Percentiles rank a stretch among this genome's conserved stretches.
These are phyloP conservation scores for Cerceris ruficornis DNA, from an alignment of 2,888 invertebrate species.

Conservation along the genomic window DNA sequence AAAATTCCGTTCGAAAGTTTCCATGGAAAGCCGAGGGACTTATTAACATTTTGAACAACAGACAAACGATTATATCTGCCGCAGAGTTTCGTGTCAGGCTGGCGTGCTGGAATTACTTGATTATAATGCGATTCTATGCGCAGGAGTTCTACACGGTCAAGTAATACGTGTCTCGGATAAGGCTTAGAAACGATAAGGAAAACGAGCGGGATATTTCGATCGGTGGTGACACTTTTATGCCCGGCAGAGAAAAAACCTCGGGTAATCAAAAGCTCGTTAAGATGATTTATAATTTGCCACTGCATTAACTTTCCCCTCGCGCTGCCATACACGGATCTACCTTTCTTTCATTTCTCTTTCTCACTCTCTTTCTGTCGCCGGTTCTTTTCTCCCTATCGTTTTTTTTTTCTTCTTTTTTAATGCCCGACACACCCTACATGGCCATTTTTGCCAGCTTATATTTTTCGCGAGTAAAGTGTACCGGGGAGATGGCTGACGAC, in stretches of 20 bases:
- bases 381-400: neutral
- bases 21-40: neutral
- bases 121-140: constrained; percentile 29
- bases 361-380: neutral
- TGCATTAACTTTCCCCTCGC: constrained; percentile 61
- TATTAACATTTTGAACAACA: constrained; percentile 6
- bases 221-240: constrained; percentile 76
- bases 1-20: too few species aligned
- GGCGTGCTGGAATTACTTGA: constrained; percentile 32
- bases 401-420: constrained; percentile 20
- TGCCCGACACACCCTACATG: constrained; percentile 22
- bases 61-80: constrained; percentile 14
- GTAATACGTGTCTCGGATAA: constrained; percentile 50
- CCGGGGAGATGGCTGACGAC: constrained; percentile 26
- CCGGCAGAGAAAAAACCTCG: constrained; percentile 59
- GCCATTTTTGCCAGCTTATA: constrained; percentile 37
- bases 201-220: constrained; percentile 63
- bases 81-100: constrained; percentile 5
- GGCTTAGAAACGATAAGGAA: constrained; percentile 50
- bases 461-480: constrained; percentile 35
- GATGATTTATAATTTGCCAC: constrained; percentile 78
- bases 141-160: constrained; percentile 5
- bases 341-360: constrained; percentile 23
- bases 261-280: constrained; percentile 81
- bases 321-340: constrained; percentile 2